Evolutionary conservation across 2,797 vertebrate genomes (phyloP).

Genomic region (Etheostoma nigrum): DNA sequence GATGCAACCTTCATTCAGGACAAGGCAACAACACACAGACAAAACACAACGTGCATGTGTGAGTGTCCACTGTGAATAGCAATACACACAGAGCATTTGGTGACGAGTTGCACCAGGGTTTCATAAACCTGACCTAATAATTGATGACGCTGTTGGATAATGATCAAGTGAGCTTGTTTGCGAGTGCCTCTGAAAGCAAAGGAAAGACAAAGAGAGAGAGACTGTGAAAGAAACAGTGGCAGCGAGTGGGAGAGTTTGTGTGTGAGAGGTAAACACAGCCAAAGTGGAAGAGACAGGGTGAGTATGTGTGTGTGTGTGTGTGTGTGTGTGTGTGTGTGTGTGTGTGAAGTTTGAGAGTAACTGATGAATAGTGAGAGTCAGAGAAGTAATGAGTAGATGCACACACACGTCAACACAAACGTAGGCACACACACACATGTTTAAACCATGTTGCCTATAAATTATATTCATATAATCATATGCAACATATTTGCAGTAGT

Average conservation of each 20-base stretch:
- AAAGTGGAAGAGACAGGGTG: constrained; percentile 42
- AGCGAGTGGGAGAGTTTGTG: constrained; percentile 13
- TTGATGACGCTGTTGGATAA: constrained; percentile 69
- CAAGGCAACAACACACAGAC: constrained; percentile 64
- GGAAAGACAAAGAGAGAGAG: neutral
- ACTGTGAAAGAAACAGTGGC: constrained; percentile 16
- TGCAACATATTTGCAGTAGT: neutral
- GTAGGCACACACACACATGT: neutral
- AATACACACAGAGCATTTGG: constrained; percentile 46
- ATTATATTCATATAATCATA: neutral
- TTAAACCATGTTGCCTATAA: neutral
- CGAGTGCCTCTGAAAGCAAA: constrained; percentile 2
- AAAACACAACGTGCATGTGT: constrained; percentile 12
- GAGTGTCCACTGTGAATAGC: constrained; percentile 68
- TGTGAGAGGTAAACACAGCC: constrained; percentile 23
- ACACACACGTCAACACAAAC: neutral
- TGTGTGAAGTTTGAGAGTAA: constrained; percentile 14
- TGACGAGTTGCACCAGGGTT: constrained; percentile 68
- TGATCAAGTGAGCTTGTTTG: constrained; percentile 47
- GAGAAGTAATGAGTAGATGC: constrained; percentile 5
- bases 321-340: neutral
- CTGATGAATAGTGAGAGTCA: constrained; percentile 2
- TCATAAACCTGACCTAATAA: constrained; percentile 73
- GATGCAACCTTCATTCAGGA: constrained; percentile 80
- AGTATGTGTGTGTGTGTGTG: neutral